These are phyloP conservation scores for Trachelus tabidus DNA, from an alignment of 2,888 invertebrate species.

Conservation along the genomic window DNA sequence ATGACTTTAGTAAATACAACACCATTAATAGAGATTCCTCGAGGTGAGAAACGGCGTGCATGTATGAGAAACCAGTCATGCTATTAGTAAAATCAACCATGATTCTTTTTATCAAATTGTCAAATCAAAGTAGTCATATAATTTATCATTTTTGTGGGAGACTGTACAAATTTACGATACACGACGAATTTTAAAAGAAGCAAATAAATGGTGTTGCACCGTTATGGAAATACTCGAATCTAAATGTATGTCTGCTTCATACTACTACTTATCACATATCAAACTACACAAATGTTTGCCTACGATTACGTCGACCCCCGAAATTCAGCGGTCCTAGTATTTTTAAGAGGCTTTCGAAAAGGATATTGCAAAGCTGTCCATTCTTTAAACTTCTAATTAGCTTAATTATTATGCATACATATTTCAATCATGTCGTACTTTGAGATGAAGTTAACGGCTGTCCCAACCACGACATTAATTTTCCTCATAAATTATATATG, in stretches of 20 bases:
- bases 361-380: not conserved
- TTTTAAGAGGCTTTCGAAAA: slow-evolving; percentile 4
- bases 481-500: not conserved
- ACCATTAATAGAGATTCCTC: not conserved
- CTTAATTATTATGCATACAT: not conserved
- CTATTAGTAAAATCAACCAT: not conserved
- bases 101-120: not conserved
- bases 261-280: slow-evolving; percentile 28
- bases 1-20: not conserved
- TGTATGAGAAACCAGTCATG: not conserved
- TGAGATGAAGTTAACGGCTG: not conserved
- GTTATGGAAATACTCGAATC: not conserved
- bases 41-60: not conserved
- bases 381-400: not conserved
- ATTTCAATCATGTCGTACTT: not conserved
- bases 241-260: slow-evolving; percentile 10
- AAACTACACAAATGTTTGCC: slow-evolving; percentile 10
- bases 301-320: not conserved
- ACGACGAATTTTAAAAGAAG: not conserved
- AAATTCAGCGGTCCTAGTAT: not conserved
- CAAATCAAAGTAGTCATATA: not conserved
- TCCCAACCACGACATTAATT: not conserved
- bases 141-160: not conserved
- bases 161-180: not conserved
- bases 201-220: not conserved